Base-by-base conservation (phyloP, 2,888 invertebrate species). In the Perizoma affinitatum region DNA sequence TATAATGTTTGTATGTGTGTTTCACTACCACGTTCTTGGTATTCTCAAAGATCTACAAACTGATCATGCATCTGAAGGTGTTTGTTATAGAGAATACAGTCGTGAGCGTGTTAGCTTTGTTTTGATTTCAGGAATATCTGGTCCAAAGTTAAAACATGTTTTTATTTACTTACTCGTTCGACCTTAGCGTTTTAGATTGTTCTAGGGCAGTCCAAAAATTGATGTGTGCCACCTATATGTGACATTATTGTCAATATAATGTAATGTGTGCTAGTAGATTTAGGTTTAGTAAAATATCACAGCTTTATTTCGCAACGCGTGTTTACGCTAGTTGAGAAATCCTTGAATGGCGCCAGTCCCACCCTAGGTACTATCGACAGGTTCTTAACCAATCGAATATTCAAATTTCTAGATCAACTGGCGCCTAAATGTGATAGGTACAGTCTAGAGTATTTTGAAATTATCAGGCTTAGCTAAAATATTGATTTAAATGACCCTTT, bases 321-420 rank as follows among this genome's bases (percentile, higher is more conserved):
- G 57, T 43, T 50, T 43, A 51, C 49, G 56, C 10, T 42, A 11
- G 56, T 67, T 66, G 54, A 45, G 66, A 63, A 68, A 66, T 66
- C 70, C 65, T 70, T 67, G 68, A 70, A 65, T 61, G 70, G 70
- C 70, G 70, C 70, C 70, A 67, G 42, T 62, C 62, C 59, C 68
- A 50, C 63, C 65, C 65, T 65, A 38, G 6, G 5, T 50, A 54
- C 48, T 42, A 54, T 58, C 61, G 69, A 70, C 68, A 70, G 69
- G 68, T 67, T 63, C 63, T 65, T 63, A 67, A 69, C 52, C 67
- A 56, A 55, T 58, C 58, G 52, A 58, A 59, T 63, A 63, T 63
- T 63, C 45, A 53, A 63, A 63, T 58, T 81, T 80, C 22, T 78
- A 83, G 79, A 82, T 74, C 71, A 80, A 45, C 72, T 96, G 86